Percentiles rank a stretch among this genome's conserved stretches.
Conservation (phyloP, 2,888 invertebrate species). For the Mesoligia furuncula region DNA sequence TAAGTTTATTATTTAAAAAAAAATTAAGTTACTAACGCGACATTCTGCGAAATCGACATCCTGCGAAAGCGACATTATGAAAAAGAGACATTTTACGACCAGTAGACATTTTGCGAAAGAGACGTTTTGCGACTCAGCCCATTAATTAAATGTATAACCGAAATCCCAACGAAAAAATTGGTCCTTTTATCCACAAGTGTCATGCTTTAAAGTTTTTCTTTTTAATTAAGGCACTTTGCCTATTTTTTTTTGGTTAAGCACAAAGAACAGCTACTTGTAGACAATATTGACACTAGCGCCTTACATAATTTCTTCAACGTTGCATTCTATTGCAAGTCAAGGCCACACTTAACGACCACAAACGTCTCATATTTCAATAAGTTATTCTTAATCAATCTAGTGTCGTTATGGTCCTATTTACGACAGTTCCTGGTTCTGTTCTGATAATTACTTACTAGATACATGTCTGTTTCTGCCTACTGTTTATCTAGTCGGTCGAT, state of each 20-base stretch:
- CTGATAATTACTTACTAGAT: neutral
- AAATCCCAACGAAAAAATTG: too few relatives aligned
- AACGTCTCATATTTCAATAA: conserved; percentile 31
- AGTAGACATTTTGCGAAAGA: too few relatives aligned
- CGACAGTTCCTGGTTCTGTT: conserved; percentile 2
- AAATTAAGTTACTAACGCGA: too few relatives aligned
- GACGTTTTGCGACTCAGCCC: too few relatives aligned
- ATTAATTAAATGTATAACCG: neutral
- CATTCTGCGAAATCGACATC: too few relatives aligned
- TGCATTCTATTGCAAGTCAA: conserved; percentile 44
- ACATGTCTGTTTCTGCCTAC: neutral
- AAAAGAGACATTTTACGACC: too few relatives aligned
- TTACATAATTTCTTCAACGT: conserved; percentile 25
- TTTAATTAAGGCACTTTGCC: neutral
- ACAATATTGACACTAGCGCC: neutral
- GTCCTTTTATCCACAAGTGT: neutral
- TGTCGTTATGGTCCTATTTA: neutral
- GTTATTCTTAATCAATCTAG: conserved; percentile 13
- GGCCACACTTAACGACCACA: conserved; percentile 6
- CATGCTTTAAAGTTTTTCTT: neutral
- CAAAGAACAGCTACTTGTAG: neutral
- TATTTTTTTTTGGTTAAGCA: neutral
- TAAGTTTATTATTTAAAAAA: too few relatives aligned
- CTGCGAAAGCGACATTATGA: too few relatives aligned
- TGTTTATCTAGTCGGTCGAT: neutral